Base-by-base conservation (phyloP, 1,140 invertebrate genomes). In the Littorina saxatilis region DNA sequence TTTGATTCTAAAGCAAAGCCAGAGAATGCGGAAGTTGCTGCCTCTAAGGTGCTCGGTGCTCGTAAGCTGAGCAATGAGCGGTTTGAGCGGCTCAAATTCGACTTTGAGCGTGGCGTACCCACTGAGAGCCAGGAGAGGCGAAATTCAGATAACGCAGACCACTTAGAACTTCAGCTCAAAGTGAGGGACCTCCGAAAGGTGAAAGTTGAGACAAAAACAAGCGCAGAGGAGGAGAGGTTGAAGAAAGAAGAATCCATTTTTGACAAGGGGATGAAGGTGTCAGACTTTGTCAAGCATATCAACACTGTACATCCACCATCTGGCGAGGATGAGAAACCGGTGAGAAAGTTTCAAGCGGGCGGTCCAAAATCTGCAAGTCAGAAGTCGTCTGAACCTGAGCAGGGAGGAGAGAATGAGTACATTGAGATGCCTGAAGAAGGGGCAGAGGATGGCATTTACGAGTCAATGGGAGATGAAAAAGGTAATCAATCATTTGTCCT, bases 261-360 rank as follows among this genome's bases (percentile, higher is more conserved):
- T 58, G 82, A 80, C 29, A 78, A 83, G 52, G 85, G 85, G 27
- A 58, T 86, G 43, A 86, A 86, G 35, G 85, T 86, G 47, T 83
- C 85, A 15, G 85, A 86, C 66, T 86, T 86, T 72, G 85, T 86
- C 39, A 81, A 86, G 55, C 85, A 86, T 40, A 81, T 86, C 27
- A 86, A 86, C 68, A 83, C 81, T 15, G 72, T 85, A 82, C 81
- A 85, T 63, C 83, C 83, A 2, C 66, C 66, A 1, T 39, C 55
- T 2, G 23, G 58, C 35, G n/a, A 37, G 39, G 52, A 37, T 68
- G 70, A 35, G 23, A 72, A 61, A n/a, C 63, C 43, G 13, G 76
- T 32, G 4, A 70, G 73, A 35, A 79, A 61, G 29, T 83, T 77
- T 55, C 77, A 70, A 77, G 29, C 7, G 0, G 68, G 35, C 9